Evolutionary conservation across 2,113 vertebrate species (phyloP).

Genomic region (Marmota flaviventris): DNA sequence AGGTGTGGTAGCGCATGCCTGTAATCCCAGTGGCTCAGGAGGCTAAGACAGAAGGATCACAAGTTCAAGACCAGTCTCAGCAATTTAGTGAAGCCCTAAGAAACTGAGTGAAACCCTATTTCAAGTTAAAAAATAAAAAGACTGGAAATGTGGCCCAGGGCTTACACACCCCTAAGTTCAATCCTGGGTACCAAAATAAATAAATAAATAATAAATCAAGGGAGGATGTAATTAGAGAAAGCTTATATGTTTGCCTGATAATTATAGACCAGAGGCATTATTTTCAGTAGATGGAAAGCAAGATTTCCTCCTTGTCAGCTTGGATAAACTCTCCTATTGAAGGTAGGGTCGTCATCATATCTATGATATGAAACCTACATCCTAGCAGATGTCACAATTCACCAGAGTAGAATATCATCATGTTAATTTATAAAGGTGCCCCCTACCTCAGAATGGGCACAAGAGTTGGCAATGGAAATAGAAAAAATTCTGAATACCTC

Average conservation of each 20-base stretch:
- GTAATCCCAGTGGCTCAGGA: no score
- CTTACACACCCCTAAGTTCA: no score
- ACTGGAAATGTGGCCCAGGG: no score
- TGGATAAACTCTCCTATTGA: neutral
- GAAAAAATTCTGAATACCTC: neutral
- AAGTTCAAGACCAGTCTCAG: no score
- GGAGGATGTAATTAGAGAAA: neutral
- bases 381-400: neutral
- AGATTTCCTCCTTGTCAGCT: neutral
- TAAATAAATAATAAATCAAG: neutral
- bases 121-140: no score
- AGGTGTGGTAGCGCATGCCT: no score
- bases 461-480: neutral
- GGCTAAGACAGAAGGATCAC: no score
- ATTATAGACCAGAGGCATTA: neutral
- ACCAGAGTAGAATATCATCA: neutral
- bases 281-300: neutral
- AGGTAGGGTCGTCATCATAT: neutral
- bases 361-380: neutral
- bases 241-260: neutral
- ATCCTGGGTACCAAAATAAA: no score
- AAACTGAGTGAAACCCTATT: no score
- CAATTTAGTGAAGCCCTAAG: no score
- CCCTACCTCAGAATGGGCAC: neutral
- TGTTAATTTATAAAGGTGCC: neutral